phyloP scores from a whole-genome alignment of 2,797 vertebrate species.

The Microcaecilia unicolor region DNA sequence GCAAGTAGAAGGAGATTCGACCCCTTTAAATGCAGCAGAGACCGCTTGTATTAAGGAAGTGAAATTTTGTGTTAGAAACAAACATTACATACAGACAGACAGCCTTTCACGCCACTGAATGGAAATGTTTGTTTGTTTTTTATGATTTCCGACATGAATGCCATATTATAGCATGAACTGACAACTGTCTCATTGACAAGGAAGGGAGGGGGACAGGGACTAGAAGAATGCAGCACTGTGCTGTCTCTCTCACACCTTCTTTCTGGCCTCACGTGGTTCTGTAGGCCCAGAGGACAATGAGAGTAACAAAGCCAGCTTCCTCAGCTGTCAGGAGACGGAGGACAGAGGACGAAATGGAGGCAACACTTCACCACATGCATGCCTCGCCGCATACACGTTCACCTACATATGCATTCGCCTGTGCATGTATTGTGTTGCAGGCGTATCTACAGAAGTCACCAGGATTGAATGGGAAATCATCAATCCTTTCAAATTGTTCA shows the following conservation, averaged over 20 bases:
- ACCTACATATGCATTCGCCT: too few species aligned
- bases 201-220: constrained; percentile 26
- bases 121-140: constrained; percentile 38
- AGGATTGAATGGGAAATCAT: too few species aligned
- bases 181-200: constrained; percentile 64
- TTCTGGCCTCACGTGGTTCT: constrained; percentile 34
- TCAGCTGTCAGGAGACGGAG: constrained; percentile 54
- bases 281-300: constrained; percentile 47
- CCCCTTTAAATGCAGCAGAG: too few species aligned
- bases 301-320: constrained; percentile 52
- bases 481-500: too few species aligned
- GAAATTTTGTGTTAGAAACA: constrained; percentile 26
- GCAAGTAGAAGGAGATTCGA: too few species aligned
- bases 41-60: too few species aligned
- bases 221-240: constrained; percentile 56
- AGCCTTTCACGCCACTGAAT: constrained; percentile 42
- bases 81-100: constrained; percentile 31
- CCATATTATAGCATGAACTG: constrained; percentile 61
- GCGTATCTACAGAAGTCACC: too few species aligned
- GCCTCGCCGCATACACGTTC: too few species aligned
- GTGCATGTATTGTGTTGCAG: too few species aligned
- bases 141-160: constrained; percentile 45
- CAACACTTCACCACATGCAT: constrained; percentile 8
- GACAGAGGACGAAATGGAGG: constrained; percentile 20
- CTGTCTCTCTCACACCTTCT: constrained; percentile 58